Evolutionary conservation across 2,113 vertebrate genomes (phyloP), one percentile per base, ranked within the genome.

Genomic region (Megaceryle torquata): DNA sequence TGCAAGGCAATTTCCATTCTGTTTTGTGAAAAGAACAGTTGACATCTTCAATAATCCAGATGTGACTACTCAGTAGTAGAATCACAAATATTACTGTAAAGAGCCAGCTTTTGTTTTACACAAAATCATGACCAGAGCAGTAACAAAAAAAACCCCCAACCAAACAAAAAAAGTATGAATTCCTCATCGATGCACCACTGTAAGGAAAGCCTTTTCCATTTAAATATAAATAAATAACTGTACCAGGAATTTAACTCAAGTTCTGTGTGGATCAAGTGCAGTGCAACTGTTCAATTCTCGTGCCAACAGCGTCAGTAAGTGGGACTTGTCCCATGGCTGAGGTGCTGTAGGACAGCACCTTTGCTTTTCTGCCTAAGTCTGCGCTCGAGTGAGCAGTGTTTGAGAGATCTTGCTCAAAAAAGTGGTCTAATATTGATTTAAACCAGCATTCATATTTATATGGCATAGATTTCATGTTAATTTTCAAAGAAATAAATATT

Each of bases 1-100:
- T 99, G 99, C 71, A 99, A 94, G 46, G 98, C 98, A 44, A 97
- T 80, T 91, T 99, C 98, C 84, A 98, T 96, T 96, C 99, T 99
- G 93, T 94, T 95, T 94, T 56, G 77, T 82, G 76, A 84, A 79
- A 82, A 88, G 41, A 83, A 88, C 31, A 33, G 41, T 82, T 81
- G 79, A 79, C 12, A 15, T 29, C 67, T 86, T 74, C 48, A 86
- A 2, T 53, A 91, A 72, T 48, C 24, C 83, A 61, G 80, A 63
- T 88, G 75, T 80, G 56, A 82, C 53, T 67, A n/a, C 39, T 89
- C 48, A 80, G 13, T 26, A 53, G n/a, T 4, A 72, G 8, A 48
- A 64, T 68, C 71, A 46, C 37, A 88, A 78, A 44, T 60, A 81
- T 60, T 88, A 90, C 60, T 70, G 3, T 35, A 91, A 69, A 74